Percentiles rank a stretch among this genome's conserved stretches.
phyloP scores from a whole-genome alignment of 2,797 vertebrate species.

The Cuculus canorus region DNA sequence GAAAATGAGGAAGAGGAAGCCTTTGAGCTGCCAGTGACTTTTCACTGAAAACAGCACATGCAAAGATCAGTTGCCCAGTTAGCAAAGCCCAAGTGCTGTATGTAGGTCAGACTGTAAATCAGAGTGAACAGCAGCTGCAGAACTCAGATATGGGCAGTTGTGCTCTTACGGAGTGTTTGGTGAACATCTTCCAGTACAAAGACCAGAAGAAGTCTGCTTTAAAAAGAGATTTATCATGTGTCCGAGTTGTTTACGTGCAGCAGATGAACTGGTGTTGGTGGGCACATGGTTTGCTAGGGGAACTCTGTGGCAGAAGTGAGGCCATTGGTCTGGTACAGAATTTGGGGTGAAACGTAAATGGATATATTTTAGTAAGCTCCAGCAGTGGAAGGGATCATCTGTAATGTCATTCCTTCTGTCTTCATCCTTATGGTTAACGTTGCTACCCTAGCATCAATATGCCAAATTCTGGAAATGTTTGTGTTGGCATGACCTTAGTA shows the following conservation, averaged over 20 bases:
- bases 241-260: neutral
- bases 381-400: neutral
- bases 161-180: neutral
- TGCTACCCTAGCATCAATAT: neutral
- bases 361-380: neutral
- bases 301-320: neutral
- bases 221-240: neutral
- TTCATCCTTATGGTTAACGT: neutral
- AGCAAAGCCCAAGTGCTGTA: neutral
- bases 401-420: neutral
- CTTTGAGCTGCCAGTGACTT: neutral
- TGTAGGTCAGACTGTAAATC: conserved; percentile 27
- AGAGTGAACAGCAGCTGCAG: conserved; percentile 27
- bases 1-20: neutral
- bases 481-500: neutral
- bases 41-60: neutral
- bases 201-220: neutral
- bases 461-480: neutral
- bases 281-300: neutral
- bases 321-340: neutral
- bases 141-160: neutral
- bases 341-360: neutral
- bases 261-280: neutral
- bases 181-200: neutral
- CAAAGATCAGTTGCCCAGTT: neutral